Conservation (phyloP, 2,888 invertebrate genomes). For the Cephus pulcher region DNA sequence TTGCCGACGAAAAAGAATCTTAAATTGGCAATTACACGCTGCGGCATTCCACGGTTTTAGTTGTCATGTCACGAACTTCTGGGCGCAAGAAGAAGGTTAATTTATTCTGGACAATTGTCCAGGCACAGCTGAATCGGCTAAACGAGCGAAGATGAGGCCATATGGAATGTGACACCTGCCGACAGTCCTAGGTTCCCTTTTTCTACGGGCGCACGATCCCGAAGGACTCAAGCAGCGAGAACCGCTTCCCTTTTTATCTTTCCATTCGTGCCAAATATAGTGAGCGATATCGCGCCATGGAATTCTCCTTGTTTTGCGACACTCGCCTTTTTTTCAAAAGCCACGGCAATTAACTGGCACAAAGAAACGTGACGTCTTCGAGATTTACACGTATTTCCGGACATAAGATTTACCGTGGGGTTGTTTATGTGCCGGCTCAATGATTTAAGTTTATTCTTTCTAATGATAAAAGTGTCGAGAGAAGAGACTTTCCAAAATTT, state of each 20-base stretch:
- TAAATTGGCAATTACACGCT: not conserved
- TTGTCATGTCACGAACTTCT: not conserved
- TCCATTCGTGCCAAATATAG: slow-evolving; percentile 17
- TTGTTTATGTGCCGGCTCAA: not conserved
- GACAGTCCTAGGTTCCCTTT: slow-evolving; percentile 17
- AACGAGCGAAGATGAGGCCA: slow-evolving; percentile 8
- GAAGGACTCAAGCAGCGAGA: slow-evolving; percentile 21
- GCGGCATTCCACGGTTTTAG: not conserved
- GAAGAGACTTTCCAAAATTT: not conserved
- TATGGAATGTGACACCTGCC: slow-evolving; percentile 41
- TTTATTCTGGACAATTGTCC: not conserved
- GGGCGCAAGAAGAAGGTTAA: not conserved
- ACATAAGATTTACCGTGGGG: not conserved
- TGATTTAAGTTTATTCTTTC: not conserved
- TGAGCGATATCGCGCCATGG: not conserved
- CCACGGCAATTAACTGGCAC: not conserved
- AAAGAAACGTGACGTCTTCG: not conserved
- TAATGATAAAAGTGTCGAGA: not conserved
- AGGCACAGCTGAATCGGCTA: not conserved
- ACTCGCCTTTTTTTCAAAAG: not conserved
- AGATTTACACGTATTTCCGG: not conserved
- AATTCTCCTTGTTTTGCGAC: not conserved
- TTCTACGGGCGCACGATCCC: slow-evolving; percentile 13
- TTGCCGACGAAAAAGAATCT: not conserved
- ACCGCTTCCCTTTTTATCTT: slow-evolving; percentile 32